Percentiles rank a stretch among this genome's conserved stretches.
Evolutionary conservation across 92 coral and sea anemone genomes (phyloP).

Genomic region (Actinostola sp.): DNA sequence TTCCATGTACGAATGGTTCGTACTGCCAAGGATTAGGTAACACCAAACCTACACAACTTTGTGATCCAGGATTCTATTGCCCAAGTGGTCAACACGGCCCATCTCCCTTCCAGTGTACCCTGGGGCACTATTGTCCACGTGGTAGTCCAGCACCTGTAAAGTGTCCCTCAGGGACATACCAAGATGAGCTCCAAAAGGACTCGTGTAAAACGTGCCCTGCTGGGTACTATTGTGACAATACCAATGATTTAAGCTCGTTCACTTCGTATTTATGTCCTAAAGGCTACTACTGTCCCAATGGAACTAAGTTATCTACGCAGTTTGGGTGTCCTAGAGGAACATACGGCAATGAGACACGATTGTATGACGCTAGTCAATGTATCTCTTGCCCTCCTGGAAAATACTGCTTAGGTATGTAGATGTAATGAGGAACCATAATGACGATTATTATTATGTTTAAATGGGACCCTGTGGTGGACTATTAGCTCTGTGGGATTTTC

Average conservation of each 20-base stretch:
- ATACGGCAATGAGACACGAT: slow-evolving; percentile 82
- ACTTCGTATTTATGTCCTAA: slow-evolving; percentile 79
- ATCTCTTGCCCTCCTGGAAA: slow-evolving; percentile 89
- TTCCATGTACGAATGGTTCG: slow-evolving; percentile 72
- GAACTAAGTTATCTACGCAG: slow-evolving; percentile 82
- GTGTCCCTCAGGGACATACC: slow-evolving; percentile 91
- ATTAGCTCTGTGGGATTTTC: too few species aligned
- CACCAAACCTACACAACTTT: slow-evolving; percentile 72
- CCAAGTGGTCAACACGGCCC: slow-evolving; percentile 69
- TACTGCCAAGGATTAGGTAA: slow-evolving; percentile 79
- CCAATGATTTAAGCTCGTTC: slow-evolving; percentile 74
- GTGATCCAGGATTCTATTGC: slow-evolving; percentile 88
- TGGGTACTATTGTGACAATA: slow-evolving; percentile 90
- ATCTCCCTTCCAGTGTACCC: slow-evolving; percentile 53
- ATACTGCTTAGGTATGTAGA: slow-evolving; percentile 80
- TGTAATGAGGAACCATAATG: not conserved
- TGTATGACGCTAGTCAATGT: slow-evolving; percentile 81
- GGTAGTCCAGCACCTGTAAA: slow-evolving; percentile 84
- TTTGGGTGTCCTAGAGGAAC: slow-evolving; percentile 95
- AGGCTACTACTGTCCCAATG: slow-evolving; percentile 95
- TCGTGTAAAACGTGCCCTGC: slow-evolving; percentile 87
- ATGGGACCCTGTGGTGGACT: too few species aligned
- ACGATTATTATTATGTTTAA: too few species aligned
- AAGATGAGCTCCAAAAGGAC: slow-evolving; percentile 85
- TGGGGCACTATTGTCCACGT: slow-evolving; percentile 82